Conservation (phyloP, 2,113 vertebrate species). For the Colius striatus region DNA sequence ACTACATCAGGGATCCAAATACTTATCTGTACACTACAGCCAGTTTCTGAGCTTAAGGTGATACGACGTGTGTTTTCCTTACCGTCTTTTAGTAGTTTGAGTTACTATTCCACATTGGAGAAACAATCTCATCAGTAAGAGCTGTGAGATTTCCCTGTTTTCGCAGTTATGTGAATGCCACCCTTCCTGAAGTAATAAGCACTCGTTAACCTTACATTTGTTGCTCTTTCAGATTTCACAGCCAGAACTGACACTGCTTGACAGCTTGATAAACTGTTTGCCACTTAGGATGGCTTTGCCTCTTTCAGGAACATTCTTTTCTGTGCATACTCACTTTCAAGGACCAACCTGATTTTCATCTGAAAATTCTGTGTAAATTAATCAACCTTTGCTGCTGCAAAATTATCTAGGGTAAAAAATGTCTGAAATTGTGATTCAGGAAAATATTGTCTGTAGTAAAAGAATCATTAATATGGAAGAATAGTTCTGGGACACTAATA, state of each 20-base stretch:
- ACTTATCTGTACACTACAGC: background rate
- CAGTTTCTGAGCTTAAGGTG: background rate
- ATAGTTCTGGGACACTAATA: background rate
- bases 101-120: background rate
- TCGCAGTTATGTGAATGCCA: slow-evolving; percentile 39
- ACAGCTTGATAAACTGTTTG: slow-evolving; percentile 61
- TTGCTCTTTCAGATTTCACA: slow-evolving; percentile 48
- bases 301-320: slow-evolving; percentile 45
- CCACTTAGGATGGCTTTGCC: background rate
- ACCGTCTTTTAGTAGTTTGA: background rate
- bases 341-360: background rate
- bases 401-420: background rate
- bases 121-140: slow-evolving; percentile 37
- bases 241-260: slow-evolving; percentile 42
- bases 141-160: slow-evolving; percentile 41
- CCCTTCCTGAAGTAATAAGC: slow-evolving; percentile 49
- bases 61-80: slow-evolving; percentile 7
- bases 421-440: background rate
- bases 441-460: background rate
- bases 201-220: slow-evolving; percentile 58
- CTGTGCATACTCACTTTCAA: background rate
- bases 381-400: background rate
- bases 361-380: background rate
- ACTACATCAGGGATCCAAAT: background rate
- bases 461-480: background rate